Percentiles rank a stretch among this genome's conserved stretches.
These are phyloP conservation scores for Calypte anna DNA, from an alignment of 2,113 vertebrate genomes.

Conservation along the genomic window DNA sequence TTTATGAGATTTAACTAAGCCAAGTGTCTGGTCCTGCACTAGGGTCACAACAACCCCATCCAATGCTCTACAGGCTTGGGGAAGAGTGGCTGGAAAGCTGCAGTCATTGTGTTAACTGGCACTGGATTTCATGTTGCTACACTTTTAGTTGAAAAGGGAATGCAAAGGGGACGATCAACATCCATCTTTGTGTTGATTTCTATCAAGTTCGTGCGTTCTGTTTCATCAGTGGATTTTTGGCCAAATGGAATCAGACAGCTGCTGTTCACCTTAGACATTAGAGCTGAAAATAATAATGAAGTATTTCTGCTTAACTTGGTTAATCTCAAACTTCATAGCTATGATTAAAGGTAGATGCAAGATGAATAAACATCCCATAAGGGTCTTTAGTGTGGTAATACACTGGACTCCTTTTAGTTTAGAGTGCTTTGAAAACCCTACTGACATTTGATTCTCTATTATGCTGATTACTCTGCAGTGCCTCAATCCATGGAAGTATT, in stretches of 20 bases:
- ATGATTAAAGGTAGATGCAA: constrained; percentile 4
- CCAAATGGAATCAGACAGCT: constrained; percentile 16
- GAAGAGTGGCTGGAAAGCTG: neutral
- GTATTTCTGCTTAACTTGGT: constrained; percentile 29
- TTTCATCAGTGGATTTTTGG: constrained; percentile 25
- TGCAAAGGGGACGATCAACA: neutral
- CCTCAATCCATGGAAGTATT: neutral
- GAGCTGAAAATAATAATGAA: constrained; percentile 51
- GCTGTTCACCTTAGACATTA: constrained; percentile 26
- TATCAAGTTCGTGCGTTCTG: neutral
- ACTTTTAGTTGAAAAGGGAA: neutral
- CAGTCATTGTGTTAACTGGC: neutral
- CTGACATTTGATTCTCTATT: neutral
- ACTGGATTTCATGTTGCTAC: neutral
- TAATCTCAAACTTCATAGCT: constrained; percentile 35
- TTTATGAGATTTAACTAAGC: neutral
- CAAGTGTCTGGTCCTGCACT: neutral
- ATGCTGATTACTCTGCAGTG: rapidly evolving
- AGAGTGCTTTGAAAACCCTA: neutral
- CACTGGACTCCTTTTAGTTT: neutral
- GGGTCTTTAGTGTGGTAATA: constrained; percentile 3
- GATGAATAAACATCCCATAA: constrained; percentile 36
- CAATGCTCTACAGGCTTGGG: too few species aligned
- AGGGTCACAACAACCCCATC: too few species aligned
- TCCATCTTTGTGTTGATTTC: neutral